Conservation (phyloP, 2,797 vertebrate species). For the Notoglanidium macrostoma region DNA sequence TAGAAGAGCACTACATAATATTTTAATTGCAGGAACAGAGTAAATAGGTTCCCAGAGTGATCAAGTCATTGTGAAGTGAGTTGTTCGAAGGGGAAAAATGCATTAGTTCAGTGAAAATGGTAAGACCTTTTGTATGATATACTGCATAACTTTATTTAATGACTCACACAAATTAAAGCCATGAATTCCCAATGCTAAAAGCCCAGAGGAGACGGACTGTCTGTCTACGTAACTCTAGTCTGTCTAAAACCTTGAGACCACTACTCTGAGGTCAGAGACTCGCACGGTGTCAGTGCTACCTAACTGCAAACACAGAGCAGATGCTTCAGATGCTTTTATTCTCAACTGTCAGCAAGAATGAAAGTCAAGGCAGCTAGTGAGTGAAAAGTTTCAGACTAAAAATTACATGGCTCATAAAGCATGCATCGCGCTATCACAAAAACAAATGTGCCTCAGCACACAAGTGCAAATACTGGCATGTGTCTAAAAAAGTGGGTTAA, state of each 20-base stretch:
- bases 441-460: not conserved
- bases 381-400: not conserved
- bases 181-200: not conserved
- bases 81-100: not conserved
- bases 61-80: not conserved
- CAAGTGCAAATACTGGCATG: not conserved
- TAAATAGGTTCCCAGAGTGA: not conserved
- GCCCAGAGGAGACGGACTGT: not conserved
- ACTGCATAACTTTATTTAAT: not conserved
- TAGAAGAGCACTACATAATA: not conserved
- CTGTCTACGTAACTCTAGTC: slow-evolving; percentile 5
- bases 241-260: slow-evolving; percentile 17
- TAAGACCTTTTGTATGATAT: not conserved
- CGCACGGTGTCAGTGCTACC: not conserved
- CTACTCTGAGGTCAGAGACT: not conserved
- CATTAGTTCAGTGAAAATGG: not conserved
- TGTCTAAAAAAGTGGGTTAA: not conserved
- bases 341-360: not conserved
- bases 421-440: not conserved
- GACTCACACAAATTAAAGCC: not conserved
- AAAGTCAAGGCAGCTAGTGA: not conserved
- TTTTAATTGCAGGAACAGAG: not conserved
- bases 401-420: not conserved
- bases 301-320: not conserved
- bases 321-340: not conserved